phyloP scores from a whole-genome alignment of 2,113 vertebrate species.

The Passer montanus region DNA sequence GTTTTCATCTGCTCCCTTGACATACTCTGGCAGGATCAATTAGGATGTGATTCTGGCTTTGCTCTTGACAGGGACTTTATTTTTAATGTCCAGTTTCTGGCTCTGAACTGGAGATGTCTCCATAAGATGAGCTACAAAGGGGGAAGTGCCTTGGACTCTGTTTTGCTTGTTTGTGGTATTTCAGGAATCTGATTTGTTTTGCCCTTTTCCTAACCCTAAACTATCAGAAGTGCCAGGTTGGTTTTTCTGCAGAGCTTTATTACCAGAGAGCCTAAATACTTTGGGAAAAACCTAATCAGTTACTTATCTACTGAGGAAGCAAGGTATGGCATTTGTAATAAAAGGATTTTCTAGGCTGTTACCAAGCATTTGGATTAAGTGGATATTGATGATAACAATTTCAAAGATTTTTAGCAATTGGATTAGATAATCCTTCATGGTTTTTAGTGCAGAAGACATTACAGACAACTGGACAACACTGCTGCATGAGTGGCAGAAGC shows the following conservation, averaged over 20 bases:
- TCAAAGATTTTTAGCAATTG: conserved; percentile 1
- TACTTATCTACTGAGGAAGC: not conserved
- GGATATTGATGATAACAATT: not conserved
- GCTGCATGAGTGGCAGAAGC: not conserved
- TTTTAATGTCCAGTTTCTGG: not conserved
- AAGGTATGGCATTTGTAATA: not conserved
- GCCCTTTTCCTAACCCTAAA: not conserved
- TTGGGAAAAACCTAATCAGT: not conserved
- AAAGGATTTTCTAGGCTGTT: conserved; percentile 1
- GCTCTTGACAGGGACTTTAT: not conserved
- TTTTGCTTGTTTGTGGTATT: not conserved
- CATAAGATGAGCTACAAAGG: not conserved
- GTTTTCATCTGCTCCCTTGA: not conserved
- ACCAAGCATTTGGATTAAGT: not conserved
- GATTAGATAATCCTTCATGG: not conserved
- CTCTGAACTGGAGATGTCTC: not conserved
- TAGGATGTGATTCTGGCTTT: not conserved
- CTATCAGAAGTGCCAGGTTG: not conserved
- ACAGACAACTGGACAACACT: not conserved
- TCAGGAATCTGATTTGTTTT: not conserved
- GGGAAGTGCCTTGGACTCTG: not conserved
- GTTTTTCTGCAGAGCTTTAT: not conserved
- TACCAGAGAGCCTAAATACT: not conserved
- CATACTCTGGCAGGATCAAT: not conserved
- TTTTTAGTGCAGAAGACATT: not conserved